Evolutionary conservation across 2,888 invertebrate genomes (phyloP), one percentile per base, ranked within the genome.

Genomic region (Tillus elongatus): DNA sequence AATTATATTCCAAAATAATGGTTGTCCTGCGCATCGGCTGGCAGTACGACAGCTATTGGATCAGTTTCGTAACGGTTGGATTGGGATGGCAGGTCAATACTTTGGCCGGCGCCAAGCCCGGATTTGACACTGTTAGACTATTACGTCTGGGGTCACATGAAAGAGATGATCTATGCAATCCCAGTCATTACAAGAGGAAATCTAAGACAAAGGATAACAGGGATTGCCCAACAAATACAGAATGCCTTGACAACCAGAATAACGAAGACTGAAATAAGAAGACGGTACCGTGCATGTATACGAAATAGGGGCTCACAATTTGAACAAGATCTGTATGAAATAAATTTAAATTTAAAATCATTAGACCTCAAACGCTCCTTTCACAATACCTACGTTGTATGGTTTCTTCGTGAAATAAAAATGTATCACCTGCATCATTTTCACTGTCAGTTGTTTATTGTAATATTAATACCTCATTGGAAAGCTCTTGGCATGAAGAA

Each of bases 211-310:
- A 19, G 24, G n/a, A 19, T 19, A 19, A n/a, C n/a, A 6, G 24
- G n/a, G 6, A n/a, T n/a, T 19, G 24, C 24, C 24, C 6, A 19
- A 19, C n/a, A 19, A 6, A 19, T 19, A 19, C 24, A n/a, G 24
- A 19, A 19, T 19, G n/a, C 6, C 24, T n/a, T 19, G 24, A 19
- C 24, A 19, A 19, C 6, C 6, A 19, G 24, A 19, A n/a, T 19
- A n/a, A 19, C 24, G n/a, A 19, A 19, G 24, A 19, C 24, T 8
- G 24, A 19, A 19, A 19, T 19, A 19, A 19, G 24, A 19, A 19
- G 24, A 19, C 24, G 24, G 6, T 19, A n/a, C n/a, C 24, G 24
- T 19, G 24, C 24, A n/a, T 19, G 24, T 19, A 19, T n/a, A 19
- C 24, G 24, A 19, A 19, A 19, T 19, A 6, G 24, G 24, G 24